These are phyloP conservation scores for Struthidea cinerea DNA, from an alignment of 2,113 vertebrate genomes.

Conservation along the genomic window DNA sequence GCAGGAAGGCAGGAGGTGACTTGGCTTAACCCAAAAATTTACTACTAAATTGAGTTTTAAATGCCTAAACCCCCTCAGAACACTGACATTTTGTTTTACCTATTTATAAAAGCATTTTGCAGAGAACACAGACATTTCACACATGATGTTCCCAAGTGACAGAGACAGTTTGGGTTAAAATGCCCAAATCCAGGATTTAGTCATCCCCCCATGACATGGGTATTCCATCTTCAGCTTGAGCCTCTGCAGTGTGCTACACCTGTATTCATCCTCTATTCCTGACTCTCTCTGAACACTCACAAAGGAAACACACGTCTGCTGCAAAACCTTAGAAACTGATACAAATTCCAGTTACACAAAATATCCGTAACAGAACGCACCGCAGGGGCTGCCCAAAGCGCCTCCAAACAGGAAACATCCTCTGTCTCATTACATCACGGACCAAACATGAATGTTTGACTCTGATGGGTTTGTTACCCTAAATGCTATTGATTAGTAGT, in stretches of 20 bases:
- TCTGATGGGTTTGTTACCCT: background rate
- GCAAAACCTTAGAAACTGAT: background rate
- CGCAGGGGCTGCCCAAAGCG: background rate
- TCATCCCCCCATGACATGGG: accelerated
- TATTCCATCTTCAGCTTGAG: background rate
- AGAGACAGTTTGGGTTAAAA: background rate
- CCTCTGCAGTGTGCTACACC: too few species aligned
- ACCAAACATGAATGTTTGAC: background rate
- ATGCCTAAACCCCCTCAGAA: background rate
- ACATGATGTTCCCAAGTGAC: background rate
- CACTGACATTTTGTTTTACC: background rate
- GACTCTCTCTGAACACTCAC: background rate
- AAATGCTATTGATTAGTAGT: background rate
- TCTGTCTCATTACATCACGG: background rate
- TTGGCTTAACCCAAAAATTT: background rate
- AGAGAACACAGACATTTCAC: background rate
- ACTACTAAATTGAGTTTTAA: background rate
- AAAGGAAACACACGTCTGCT: background rate
- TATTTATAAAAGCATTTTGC: background rate
- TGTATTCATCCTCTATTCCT: background rate
- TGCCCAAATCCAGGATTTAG: background rate
- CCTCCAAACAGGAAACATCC: background rate
- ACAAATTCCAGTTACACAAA: background rate
- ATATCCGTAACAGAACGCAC: background rate
- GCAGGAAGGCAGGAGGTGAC: background rate